Conservation (phyloP, 2,113 vertebrate genomes). For the Rhizomys pruinosus region DNA sequence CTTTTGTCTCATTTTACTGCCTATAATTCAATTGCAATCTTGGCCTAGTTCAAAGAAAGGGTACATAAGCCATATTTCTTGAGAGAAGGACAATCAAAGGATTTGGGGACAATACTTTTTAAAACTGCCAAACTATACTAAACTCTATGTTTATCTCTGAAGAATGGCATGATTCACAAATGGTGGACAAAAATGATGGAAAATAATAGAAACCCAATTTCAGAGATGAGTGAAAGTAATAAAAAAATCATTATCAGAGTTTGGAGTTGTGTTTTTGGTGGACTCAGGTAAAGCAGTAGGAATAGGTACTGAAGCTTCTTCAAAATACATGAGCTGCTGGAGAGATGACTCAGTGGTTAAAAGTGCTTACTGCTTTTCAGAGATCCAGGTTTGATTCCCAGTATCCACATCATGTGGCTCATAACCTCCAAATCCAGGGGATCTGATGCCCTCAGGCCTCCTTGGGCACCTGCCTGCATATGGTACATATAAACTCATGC, state of each 20-base stretch:
- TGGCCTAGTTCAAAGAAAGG: constrained; percentile 1
- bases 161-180: constrained; percentile 47
- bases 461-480: too few species aligned
- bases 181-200: neutral
- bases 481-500: too few species aligned
- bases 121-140: constrained; percentile 22
- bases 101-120: neutral
- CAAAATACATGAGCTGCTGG: too few species aligned
- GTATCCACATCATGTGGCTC: too few species aligned
- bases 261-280: neutral
- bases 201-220: neutral
- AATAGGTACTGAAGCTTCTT: neutral
- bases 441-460: too few species aligned
- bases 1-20: neutral
- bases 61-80: neutral
- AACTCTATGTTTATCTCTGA: neutral
- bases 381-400: too few species aligned
- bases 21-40: neutral
- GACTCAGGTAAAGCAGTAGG: neutral
- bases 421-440: too few species aligned
- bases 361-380: too few species aligned
- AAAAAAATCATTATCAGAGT: neutral
- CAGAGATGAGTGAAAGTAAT: neutral
- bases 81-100: constrained; percentile 28
- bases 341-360: too few species aligned